Percentiles rank a stretch among this genome's conserved stretches.
These are phyloP conservation scores for Apistogramma diplotaenia DNA, from an alignment of 2,113 vertebrate genomes.

Conservation along the genomic window DNA sequence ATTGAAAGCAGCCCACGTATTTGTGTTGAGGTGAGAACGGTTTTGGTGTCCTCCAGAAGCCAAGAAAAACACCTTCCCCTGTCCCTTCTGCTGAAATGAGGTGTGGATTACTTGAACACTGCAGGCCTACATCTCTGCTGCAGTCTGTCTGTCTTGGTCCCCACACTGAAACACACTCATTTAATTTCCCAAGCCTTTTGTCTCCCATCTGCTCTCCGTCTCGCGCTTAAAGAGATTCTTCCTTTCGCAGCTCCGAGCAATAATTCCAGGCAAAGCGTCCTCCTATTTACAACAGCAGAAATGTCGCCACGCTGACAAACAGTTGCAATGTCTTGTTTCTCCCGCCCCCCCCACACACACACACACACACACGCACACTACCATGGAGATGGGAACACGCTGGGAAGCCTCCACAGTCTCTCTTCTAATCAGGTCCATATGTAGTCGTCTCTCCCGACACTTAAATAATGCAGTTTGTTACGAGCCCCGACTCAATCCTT, in stretches of 20 bases:
- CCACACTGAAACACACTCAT: conserved; percentile 26
- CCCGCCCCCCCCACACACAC: conserved; percentile 20
- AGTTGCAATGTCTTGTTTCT: conserved; percentile 16
- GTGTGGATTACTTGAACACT: conserved; percentile 16
- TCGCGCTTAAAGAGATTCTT: conserved; percentile 28
- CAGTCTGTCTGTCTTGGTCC: conserved; percentile 22
- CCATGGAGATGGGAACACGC: conserved; percentile 69
- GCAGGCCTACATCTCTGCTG: conserved; percentile 23
- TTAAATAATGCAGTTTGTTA: conserved; percentile 47
- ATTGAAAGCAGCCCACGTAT: background rate
- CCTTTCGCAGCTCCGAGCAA: conserved; percentile 45
- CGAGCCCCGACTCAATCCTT: conserved; percentile 16
- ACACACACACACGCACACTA: conserved; percentile 25
- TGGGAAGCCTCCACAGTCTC: conserved; percentile 49
- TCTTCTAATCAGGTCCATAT: conserved; percentile 76
- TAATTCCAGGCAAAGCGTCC: conserved; percentile 39
- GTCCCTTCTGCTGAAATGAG: conserved; percentile 29
- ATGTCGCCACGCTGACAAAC: conserved; percentile 32
- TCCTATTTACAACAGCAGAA: conserved; percentile 40
- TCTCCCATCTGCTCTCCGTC: conserved; percentile 47
- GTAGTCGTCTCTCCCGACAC: conserved; percentile 41
- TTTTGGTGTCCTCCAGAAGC: conserved; percentile 16
- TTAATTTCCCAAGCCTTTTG: conserved; percentile 52
- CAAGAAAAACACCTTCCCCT: conserved; percentile 38
- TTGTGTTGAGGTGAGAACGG: conserved; percentile 16